Base-by-base conservation (phyloP, 2,797 vertebrate genomes). In the Fistularia tabacaria region DNA sequence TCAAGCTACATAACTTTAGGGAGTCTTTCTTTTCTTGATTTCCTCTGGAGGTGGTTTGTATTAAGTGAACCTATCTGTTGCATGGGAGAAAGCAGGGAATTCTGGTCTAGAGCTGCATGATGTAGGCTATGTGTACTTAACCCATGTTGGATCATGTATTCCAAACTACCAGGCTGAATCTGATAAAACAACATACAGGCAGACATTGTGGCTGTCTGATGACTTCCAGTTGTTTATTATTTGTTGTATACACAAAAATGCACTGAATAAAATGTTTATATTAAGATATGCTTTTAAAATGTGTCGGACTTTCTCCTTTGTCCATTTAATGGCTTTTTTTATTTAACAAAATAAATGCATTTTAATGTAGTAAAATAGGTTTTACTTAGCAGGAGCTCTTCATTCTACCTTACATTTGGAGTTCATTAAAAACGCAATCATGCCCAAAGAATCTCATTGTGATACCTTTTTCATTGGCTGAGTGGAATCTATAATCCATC, bases 201-300 rank as follows among this genome's bases (percentile, higher is more conserved):
- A 86, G 90, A 77, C 75, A 82, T 67, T 76, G 88, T 86, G 54
- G 88, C 91, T 91, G 91, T 89, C 90, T 92, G 79, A 84, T 92
- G 88, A 91, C 81, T 91, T 91, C 92, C 91, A 92, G 85, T 95
- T 93, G 93, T 96, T 98, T 86, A 93, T 94, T 96, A 95, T 95
- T 94, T 97, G 93, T 98, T 96, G 94, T 98, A 95, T 93, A 95
- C 93, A 94, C 94, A 91, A 94, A 86, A 92, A 96, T 93, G 93
- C 94, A 98, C 94, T 93, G 89, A 98, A 97, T 96, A 96, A 89
- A 97, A 94, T 90, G 91, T 97, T 98, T 98, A 93, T 98, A 98
- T 93, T 91, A 93, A 92, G 90, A 90, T 93, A 91, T 92, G 92
- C 90, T 94, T 95, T 94, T 93, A 93, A 93, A 92, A 89, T 77